Evolutionary conservation across 2,888 invertebrate species (phyloP), one percentile per base, ranked within the genome.

Genomic region (Dysmachus trigonus): DNA sequence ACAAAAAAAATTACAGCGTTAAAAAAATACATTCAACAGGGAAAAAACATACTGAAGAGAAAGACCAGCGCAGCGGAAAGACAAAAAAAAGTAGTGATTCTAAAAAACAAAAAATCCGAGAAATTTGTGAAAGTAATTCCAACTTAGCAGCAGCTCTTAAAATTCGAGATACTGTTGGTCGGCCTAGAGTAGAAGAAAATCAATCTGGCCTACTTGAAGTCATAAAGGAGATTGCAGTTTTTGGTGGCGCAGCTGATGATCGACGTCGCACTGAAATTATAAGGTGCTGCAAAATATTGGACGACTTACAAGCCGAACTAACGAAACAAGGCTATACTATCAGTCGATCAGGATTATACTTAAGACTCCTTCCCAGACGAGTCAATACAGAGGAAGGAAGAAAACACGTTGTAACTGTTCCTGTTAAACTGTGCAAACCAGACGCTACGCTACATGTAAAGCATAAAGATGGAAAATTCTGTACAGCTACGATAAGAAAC

Each of bases 201-300:
- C 90, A 90, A 86, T 89, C 90, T 7, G 88, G 87, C 76, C 86
- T 90, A 79, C 87, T 90, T 15, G 88, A 90, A 88, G 87, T 89
- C 22, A 90, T 90, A 33, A 81, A 88, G 5, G 89, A 90, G 47
- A 90, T 91, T 71, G 90, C 90, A 7, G 86, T 88, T 41, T 89
- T 89, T 88, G 89, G 90, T 27, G 88, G 89, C 47, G 88, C 89
- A 85, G 89, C 89, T 53, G 89, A 90, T 85, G 89, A 89, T 82
- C 87, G 88, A 84, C 86, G 89, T 62, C 87, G 89, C 53, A 88
- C 88, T 91, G 6, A 88, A 71, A 73, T 15, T 35, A 27, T 84
- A 72, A 72, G 77, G 27, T 38, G 77, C 15, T 35, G 47, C 53
- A 81, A 81, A 81, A 81, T 53, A 51, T 30, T 81, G 47, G 81